Conservation (phyloP, 2,797 vertebrate genomes). For the Carduelis carduelis region DNA sequence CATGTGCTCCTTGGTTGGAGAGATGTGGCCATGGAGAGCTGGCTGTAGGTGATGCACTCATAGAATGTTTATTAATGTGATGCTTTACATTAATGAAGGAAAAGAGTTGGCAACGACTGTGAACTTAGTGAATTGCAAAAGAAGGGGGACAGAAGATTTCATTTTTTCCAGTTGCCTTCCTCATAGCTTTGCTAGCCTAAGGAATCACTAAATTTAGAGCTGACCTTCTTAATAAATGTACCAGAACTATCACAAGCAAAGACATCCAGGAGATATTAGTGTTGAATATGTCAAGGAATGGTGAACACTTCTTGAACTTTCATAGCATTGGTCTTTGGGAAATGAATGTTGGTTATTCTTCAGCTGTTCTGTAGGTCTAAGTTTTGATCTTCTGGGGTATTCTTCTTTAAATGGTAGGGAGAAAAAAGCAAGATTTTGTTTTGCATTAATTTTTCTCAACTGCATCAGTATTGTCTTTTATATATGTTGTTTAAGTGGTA, state of each 20-base stretch:
- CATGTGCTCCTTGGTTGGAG: rapidly evolving
- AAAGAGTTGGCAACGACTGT: neutral
- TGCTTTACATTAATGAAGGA: neutral
- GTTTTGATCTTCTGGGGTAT: neutral
- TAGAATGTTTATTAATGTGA: neutral
- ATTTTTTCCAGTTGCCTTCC: slow-evolving; percentile 65
- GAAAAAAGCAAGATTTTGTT: neutral
- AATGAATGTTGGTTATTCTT: neutral
- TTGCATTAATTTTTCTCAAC: neutral
- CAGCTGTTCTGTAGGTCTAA: neutral
- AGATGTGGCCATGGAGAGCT: neutral
- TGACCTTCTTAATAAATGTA: slow-evolving; percentile 64
- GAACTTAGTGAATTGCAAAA: slow-evolving; percentile 35
- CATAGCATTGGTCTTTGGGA: neutral
- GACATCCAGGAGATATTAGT: slow-evolving; percentile 1
- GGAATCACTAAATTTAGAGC: slow-evolving; percentile 61
- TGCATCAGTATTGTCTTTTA: neutral
- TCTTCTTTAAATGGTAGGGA: neutral
- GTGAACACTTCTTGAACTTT: neutral
- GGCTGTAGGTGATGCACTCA: neutral
- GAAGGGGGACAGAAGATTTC: slow-evolving; percentile 18
- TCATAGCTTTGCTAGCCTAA: slow-evolving; percentile 59
- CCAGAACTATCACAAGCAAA: slow-evolving; percentile 35
- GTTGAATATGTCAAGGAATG: neutral
- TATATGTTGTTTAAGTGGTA: neutral